phyloP scores from a whole-genome alignment of 2,113 vertebrate genomes.

The Cynocephalus volans region DNA sequence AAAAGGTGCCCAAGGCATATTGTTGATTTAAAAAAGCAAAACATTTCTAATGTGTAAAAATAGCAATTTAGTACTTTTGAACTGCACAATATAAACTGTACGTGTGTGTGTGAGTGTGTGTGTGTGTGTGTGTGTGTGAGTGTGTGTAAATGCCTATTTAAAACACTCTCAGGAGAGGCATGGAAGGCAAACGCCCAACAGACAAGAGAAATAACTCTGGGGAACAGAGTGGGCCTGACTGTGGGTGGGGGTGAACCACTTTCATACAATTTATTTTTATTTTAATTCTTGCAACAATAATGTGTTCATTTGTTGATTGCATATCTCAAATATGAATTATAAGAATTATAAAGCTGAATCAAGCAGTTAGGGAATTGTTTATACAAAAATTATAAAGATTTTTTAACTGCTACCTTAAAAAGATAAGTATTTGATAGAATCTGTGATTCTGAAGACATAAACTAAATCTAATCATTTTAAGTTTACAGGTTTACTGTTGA shows the following conservation, averaged over 20 bases:
- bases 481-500: constrained; percentile 22
- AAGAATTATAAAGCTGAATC: constrained; percentile 22
- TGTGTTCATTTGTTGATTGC: constrained; percentile 24
- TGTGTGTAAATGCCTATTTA: constrained; percentile 25
- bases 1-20: background rate
- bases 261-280: constrained; percentile 35
- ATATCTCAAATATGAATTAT: constrained; percentile 35
- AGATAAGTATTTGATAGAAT: background rate
- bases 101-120: background rate
- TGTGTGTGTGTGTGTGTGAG: background rate
- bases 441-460: background rate
- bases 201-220: constrained; percentile 42
- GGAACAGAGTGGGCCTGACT: background rate
- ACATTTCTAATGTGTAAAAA: constrained; percentile 29
- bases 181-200: background rate
- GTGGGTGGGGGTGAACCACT: background rate
- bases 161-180: constrained; percentile 25
- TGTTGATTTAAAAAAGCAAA: background rate
- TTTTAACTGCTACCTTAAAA: constrained; percentile 19
- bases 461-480: constrained; percentile 25
- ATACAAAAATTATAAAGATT: constrained; percentile 25
- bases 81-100: background rate
- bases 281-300: constrained; percentile 39
- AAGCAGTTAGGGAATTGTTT: background rate
- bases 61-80: constrained; percentile 60